These are phyloP conservation scores for Pseudonaja textilis DNA, from an alignment of 2,113 vertebrate genomes.

Conservation along the genomic window DNA sequence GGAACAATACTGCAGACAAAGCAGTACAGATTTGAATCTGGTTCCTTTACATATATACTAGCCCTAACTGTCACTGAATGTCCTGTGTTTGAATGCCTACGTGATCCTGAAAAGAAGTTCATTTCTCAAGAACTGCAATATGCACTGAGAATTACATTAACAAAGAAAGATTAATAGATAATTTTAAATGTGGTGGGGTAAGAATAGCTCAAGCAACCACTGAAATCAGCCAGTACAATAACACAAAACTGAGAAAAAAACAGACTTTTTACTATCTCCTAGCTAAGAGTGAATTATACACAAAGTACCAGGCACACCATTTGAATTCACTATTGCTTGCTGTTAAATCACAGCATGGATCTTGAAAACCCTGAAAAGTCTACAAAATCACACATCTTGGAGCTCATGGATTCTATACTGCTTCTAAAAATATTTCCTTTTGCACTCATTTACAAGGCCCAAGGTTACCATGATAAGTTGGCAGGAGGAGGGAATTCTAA, in stretches of 20 bases:
- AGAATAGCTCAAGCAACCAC: not conserved
- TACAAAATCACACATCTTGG: not conserved
- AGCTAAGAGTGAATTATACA: not conserved
- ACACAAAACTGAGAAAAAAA: not conserved
- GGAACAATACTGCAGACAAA: rapidly evolving
- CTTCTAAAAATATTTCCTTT: not conserved
- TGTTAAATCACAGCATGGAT: not conserved
- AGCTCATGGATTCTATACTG: not conserved
- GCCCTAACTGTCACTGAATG: not conserved
- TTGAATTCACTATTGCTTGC: not conserved
- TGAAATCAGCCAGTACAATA: not conserved
- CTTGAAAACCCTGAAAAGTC: not conserved
- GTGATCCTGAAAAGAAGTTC: not conserved
- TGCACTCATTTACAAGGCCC: not conserved
- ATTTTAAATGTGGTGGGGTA: not conserved
- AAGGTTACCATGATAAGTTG: not conserved
- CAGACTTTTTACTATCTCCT: conserved; percentile 17
- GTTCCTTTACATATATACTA: not conserved
- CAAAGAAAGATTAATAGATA: not conserved
- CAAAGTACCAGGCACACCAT: not conserved
- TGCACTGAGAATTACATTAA: not conserved
- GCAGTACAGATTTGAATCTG: not conserved
- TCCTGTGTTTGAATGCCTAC: not conserved
- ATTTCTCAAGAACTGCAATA: not conserved
- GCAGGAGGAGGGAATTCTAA: not conserved